Evolutionary conservation across 2,113 vertebrate genomes (phyloP).

Genomic region (Psammodynastes pulverulentus): DNA sequence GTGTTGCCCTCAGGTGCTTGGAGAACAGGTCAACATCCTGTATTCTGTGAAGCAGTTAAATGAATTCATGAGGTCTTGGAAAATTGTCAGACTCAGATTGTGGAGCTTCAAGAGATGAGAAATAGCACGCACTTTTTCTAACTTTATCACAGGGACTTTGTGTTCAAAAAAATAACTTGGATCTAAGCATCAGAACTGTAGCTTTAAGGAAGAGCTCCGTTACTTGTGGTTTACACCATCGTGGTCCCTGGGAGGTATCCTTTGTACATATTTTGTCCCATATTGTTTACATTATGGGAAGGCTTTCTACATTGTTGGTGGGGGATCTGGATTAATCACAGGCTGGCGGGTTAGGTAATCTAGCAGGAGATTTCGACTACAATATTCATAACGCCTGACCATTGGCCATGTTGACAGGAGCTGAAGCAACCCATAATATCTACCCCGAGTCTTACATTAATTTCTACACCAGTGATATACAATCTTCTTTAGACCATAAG

Average conservation of each 20-base stretch:
- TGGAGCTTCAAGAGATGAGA: constrained; percentile 38
- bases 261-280: neutral
- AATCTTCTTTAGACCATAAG: too few species aligned
- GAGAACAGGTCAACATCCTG: too few species aligned
- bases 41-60: neutral
- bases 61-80: constrained; percentile 39
- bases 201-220: neutral
- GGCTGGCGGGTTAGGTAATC: neutral
- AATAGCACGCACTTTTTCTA: constrained; percentile 34
- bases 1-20: too few species aligned
- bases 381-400: neutral
- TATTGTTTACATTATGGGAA: neutral
- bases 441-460: neutral
- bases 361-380: neutral
- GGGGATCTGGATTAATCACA: neutral
- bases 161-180: constrained; percentile 13
- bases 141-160: neutral
- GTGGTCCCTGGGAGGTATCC: neutral
- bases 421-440: neutral
- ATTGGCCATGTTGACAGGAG: neutral
- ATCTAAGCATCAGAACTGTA: neutral
- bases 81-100: constrained; percentile 53
- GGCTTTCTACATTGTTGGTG: neutral
- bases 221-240: neutral
- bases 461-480: neutral